phyloP scores from a whole-genome alignment of 2,888 invertebrate species.

The Cerastoderma edule region DNA sequence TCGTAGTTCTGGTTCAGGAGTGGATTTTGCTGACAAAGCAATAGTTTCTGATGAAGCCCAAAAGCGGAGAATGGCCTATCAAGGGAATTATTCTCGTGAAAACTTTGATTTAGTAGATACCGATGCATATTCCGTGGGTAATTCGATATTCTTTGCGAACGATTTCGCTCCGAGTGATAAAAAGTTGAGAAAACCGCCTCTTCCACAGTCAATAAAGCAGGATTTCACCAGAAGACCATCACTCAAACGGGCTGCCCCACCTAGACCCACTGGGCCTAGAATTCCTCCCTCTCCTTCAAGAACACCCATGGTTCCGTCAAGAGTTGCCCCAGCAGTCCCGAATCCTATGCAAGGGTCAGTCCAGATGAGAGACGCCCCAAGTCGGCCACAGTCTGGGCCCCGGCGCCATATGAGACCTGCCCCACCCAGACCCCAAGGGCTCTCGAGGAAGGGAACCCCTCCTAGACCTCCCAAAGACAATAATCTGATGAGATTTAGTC shows the following conservation, averaged over 20 bases:
- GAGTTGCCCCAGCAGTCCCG: conserved; percentile 20
- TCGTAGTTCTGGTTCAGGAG: conserved; percentile 29
- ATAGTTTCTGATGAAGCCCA: not conserved
- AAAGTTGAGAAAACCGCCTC: conserved; percentile 61
- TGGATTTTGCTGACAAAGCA: not conserved
- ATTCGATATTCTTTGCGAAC: conserved; percentile 63
- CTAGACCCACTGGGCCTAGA: conserved; percentile 74
- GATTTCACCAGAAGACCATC: conserved; percentile 59
- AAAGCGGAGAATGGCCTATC: not conserved
- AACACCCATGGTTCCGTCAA: conserved; percentile 57
- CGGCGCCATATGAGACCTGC: conserved; percentile 54
- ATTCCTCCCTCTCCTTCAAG: conserved; percentile 71
- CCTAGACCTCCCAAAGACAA: conserved; percentile 45
- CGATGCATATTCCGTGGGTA: conserved; percentile 44
- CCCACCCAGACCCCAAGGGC: conserved; percentile 55
- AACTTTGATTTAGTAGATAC: conserved; percentile 35
- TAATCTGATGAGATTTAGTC: conserved; percentile 78
- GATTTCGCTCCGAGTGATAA: conserved; percentile 24
- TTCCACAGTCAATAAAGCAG: conserved; percentile 47
- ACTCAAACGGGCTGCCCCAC: conserved; percentile 74
- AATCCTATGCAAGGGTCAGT: conserved; percentile 73
- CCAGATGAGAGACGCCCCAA: conserved; percentile 46
- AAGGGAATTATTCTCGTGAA: conserved; percentile 41
- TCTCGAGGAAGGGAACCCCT: conserved; percentile 34
- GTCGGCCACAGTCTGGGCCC: conserved; percentile 35